Conservation (phyloP, 2,113 vertebrate genomes). For the Catharus bicknelli region DNA sequence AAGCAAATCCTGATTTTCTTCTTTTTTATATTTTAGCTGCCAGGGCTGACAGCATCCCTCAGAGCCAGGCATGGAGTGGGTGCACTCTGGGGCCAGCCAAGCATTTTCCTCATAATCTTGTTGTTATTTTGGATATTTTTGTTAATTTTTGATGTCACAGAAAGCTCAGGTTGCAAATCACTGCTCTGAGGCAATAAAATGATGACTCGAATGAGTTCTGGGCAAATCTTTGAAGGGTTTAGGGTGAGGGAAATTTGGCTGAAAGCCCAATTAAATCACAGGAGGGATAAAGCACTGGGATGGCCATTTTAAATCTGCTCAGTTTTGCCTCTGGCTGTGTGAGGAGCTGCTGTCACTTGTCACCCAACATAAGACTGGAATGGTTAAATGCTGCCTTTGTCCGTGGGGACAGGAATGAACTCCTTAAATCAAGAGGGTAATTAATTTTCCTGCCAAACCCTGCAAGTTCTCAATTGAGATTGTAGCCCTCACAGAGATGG, state of each 20-base stretch:
- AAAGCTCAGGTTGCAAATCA: neutral
- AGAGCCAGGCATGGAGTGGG: neutral
- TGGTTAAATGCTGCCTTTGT: constrained; percentile 69
- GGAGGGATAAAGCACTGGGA: neutral
- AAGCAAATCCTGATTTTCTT: neutral
- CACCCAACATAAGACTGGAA: constrained; percentile 32
- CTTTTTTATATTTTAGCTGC: neutral
- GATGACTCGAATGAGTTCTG: neutral
- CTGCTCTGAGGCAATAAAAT: neutral
- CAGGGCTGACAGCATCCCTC: neutral
- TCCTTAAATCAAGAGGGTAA: constrained; percentile 71
- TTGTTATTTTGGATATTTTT: neutral
- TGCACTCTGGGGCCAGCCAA: neutral
- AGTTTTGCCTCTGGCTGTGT: neutral
- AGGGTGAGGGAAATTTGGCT: neutral
- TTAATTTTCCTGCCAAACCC: constrained; percentile 74
- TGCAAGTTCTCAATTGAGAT: constrained; percentile 67
- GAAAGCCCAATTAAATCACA: neutral
- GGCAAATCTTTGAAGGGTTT: neutral
- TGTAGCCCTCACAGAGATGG: constrained; percentile 54
- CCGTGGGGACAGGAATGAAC: constrained; percentile 48
- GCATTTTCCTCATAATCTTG: neutral
- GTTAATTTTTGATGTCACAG: neutral
- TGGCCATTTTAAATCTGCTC: neutral
- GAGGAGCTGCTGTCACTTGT: constrained; percentile 16